phyloP scores from a whole-genome alignment of 2,888 invertebrate genomes.

The Acanthosepion lycidas region DNA sequence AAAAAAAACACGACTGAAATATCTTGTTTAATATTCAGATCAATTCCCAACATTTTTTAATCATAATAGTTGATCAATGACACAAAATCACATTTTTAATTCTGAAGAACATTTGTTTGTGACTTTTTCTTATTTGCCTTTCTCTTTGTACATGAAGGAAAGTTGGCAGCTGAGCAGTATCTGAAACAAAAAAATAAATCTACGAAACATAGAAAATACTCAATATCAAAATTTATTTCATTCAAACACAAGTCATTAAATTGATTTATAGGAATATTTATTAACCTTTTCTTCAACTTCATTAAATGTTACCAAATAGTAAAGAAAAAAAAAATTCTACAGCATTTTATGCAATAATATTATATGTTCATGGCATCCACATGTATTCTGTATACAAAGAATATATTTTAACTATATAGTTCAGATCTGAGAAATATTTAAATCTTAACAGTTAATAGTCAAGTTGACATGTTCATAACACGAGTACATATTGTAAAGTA shows the following conservation, averaged over 20 bases:
- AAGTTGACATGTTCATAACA: conserved; percentile 7
- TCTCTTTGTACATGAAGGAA: not conserved
- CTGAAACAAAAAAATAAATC: not conserved
- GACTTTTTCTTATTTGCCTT: not conserved
- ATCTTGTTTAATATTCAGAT: too few relatives aligned
- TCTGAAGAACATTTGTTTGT: not conserved
- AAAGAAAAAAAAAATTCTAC: not conserved
- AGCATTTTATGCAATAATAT: not conserved
- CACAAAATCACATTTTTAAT: too few relatives aligned
- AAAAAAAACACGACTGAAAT: too few relatives aligned
- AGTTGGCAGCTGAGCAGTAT: not conserved
- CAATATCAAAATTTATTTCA: not conserved
- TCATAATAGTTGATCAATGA: too few relatives aligned
- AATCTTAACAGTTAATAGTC: conserved; percentile 20
- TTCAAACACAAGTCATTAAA: not conserved
- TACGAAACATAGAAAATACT: not conserved
- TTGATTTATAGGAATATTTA: conserved; percentile 33
- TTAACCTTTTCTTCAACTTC: conserved; percentile 23
- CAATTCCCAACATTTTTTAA: too few relatives aligned
- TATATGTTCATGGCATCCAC: not conserved
- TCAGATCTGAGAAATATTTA: conserved; percentile 33
- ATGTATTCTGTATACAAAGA: conserved; percentile 33
- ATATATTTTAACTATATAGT: not conserved
- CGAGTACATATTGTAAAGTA: conserved; percentile 6
- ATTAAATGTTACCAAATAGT: not conserved